These are phyloP conservation scores for Microctenopoma lineatum DNA, from an alignment of 2,797 vertebrate species.

Conservation along the genomic window DNA sequence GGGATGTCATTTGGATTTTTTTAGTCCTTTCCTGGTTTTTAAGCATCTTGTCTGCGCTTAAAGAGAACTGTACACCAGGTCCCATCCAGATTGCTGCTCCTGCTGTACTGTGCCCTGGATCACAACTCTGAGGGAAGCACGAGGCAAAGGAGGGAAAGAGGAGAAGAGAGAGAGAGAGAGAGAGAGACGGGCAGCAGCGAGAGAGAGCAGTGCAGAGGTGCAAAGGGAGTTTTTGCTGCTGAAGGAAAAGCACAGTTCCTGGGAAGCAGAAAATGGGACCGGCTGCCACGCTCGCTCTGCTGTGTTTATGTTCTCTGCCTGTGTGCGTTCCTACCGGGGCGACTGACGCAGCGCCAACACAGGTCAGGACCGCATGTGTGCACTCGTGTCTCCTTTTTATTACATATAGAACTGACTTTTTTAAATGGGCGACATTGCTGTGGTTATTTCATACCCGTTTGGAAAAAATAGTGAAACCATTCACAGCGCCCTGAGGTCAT, in stretches of 20 bases:
- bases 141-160: slow-evolving; percentile 19
- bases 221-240: slow-evolving; percentile 44
- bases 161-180: slow-evolving; percentile 28
- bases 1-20: slow-evolving; percentile 25
- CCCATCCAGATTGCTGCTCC: slow-evolving; percentile 41
- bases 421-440: not conserved
- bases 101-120: slow-evolving; percentile 16
- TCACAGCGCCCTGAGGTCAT: not conserved
- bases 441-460: not conserved
- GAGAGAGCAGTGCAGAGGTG: slow-evolving; percentile 34
- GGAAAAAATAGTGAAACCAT: not conserved
- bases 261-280: slow-evolving; percentile 73
- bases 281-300: slow-evolving; percentile 62
- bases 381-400: not conserved
- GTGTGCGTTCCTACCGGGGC: slow-evolving; percentile 47
- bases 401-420: not conserved
- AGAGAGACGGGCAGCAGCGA: slow-evolving; percentile 22
- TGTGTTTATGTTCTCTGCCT: slow-evolving; percentile 72
- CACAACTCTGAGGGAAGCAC: slow-evolving; percentile 33
- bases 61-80: slow-evolving; percentile 20
- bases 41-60: not conserved
- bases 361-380: slow-evolving; percentile 67
- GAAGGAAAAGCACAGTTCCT: slow-evolving; percentile 32
- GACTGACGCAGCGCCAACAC: slow-evolving; percentile 43
- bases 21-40: slow-evolving; percentile 14